Base-by-base conservation (phyloP, 2,888 invertebrate genomes). In the Alviniconcha strummeri region DNA sequence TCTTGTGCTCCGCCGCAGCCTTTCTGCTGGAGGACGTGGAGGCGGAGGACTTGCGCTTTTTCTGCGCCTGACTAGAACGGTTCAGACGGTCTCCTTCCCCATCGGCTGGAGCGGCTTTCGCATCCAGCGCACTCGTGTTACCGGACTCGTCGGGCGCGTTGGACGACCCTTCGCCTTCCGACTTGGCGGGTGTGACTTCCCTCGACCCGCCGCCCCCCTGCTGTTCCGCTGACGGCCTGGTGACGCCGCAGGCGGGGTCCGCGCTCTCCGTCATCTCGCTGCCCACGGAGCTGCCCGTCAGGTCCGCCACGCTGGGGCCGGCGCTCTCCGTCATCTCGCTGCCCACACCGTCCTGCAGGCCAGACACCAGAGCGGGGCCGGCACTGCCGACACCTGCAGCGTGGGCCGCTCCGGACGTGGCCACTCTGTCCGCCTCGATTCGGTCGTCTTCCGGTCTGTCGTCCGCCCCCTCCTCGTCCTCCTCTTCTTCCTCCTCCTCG, bases 1-100 rank as follows among this genome's bases (percentile, higher is more conserved):
- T 90, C 85, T 90, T 90, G 85, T 90, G 91, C 79, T 90, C 89
- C 69, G 90, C 90, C 67, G 87, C 85, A 84, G 82, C 78, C 84
- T 89, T 90, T 56, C 88, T 84, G 54, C 67, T 52, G 3, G 56
- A 56, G 5, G 56, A 6, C 17, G 77, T 55, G 19, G 69, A 17
- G 13, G 36, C 9, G 54, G 80, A 55, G 0, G 80, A 80, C 19
- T 64, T 15, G n/a, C 55, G 55, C n/a, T 79, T 79, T 36, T 80
- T 80, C 36, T 60, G 71, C 11, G 11, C 55, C 1, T 55, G 81
- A 17, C 60, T 55, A 56, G 82, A 56, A 64, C 19, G 36, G 19
- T 76, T n/a, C 9, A 13, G 11, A 9, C 36, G n/a, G 55, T 60
- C 72, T 60, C 77, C 71, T n/a, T 36, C 81, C n/a, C 71, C 67